These are phyloP conservation scores for Erythrocercus mccallii DNA, from an alignment of 2,113 vertebrate genomes.

Conservation along the genomic window DNA sequence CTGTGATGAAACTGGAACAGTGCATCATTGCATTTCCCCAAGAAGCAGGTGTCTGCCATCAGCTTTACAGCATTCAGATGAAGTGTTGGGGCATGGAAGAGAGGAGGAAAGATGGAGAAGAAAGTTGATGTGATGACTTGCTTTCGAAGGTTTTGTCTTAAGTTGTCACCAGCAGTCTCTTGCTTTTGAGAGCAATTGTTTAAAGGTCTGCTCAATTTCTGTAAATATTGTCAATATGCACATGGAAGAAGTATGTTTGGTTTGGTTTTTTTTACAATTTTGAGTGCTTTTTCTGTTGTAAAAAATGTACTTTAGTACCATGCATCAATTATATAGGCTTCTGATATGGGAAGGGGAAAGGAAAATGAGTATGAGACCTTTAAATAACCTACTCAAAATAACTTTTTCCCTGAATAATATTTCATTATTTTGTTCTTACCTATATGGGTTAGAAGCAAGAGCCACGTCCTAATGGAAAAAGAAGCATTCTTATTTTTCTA, in stretches of 20 bases:
- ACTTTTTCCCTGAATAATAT: background rate
- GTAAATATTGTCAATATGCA: background rate
- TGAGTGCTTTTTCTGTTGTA: background rate
- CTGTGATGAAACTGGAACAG: background rate
- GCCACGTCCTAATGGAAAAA: background rate
- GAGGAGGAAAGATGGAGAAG: background rate
- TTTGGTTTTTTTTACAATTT: background rate
- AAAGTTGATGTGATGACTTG: background rate
- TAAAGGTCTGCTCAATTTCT: background rate
- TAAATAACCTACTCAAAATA: slow-evolving; percentile 6
- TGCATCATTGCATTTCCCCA: background rate
- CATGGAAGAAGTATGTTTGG: background rate
- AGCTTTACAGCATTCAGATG: background rate
- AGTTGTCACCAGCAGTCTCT: background rate
- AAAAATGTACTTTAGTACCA: background rate
- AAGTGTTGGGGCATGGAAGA: background rate
- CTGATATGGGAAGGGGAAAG: background rate
- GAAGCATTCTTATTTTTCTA: background rate
- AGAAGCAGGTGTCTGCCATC: background rate
- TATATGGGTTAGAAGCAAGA: background rate
- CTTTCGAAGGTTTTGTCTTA: background rate
- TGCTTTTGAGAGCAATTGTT: background rate
- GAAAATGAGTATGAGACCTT: background rate
- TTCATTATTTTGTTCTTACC: background rate
- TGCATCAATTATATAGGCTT: background rate